These are phyloP conservation scores for Ceratosolen fusciceps DNA, from an alignment of 1,140 invertebrate species.

Conservation along the genomic window DNA sequence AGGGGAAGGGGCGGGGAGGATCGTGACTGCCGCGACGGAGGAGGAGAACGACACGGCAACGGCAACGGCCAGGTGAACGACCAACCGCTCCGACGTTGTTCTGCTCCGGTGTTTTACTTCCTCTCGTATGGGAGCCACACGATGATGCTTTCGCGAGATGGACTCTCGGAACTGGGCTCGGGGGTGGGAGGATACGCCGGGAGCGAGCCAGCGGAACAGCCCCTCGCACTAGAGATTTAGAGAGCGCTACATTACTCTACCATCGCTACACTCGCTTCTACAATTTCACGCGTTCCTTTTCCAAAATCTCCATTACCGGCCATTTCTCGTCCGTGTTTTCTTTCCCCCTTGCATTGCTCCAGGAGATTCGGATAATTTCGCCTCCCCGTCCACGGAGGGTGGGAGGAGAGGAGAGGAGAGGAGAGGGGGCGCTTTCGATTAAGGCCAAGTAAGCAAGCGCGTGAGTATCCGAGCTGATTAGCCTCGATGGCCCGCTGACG, in stretches of 20 bases:
- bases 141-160: neutral
- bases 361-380: no score
- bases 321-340: no score
- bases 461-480: no score
- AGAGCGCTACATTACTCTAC: neutral
- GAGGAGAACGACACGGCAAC: neutral
- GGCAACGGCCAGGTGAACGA: conserved; percentile 3
- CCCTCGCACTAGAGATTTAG: neutral
- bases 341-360: no score
- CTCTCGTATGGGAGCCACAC: neutral
- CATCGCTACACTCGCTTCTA: neutral
- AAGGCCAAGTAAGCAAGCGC: no score
- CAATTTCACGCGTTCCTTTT: neutral
- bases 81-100: conserved; percentile 2
- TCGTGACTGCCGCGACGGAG: no score
- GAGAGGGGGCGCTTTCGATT: no score
- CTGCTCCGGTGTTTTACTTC: conserved; percentile 2
- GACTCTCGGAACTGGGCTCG: no score
- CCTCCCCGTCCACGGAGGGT: no score
- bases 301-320: no score
- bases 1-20: neutral
- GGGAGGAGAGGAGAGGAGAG: no score
- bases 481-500: no score
- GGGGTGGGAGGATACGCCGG: neutral
- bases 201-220: neutral